phyloP scores from a whole-genome alignment of 2,888 invertebrate genomes.

The Rhimphoctona megacephalus region DNA sequence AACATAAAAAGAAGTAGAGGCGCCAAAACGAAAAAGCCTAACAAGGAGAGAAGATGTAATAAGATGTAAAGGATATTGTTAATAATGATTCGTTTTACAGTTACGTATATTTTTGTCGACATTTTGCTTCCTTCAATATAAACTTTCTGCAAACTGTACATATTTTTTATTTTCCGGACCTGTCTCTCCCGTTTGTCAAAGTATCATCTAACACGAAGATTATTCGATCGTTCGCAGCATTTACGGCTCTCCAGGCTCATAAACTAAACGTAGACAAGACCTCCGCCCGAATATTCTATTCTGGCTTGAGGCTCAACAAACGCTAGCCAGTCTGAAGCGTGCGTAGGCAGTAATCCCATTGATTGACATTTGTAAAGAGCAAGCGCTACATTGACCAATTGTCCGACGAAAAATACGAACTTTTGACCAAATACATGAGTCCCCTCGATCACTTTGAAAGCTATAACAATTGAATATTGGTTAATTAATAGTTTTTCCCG shows the following conservation, averaged over 20 bases:
- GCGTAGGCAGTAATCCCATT: conserved; percentile 98
- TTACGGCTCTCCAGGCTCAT: neutral
- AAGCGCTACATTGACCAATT: conserved; percentile 95
- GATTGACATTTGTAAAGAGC: conserved; percentile 99
- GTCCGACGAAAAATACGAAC: conserved; percentile 96
- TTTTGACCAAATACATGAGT: conserved; percentile 96
- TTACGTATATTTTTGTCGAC: conserved; percentile 59
- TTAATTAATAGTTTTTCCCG: conserved; percentile 14
- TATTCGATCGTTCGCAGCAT: conserved; percentile 2
- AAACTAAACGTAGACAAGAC: conserved; percentile 84
- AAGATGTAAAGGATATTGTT: conserved; percentile 49
- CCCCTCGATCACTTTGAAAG: conserved; percentile 98
- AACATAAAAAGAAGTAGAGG: conserved; percentile 86
- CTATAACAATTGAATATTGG: conserved; percentile 76
- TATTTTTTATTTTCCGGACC: conserved; percentile 11
- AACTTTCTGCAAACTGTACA: conserved; percentile 62
- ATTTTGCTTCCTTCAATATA: conserved; percentile 60
- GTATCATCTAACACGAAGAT: conserved; percentile 20
- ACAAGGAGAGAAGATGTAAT: conserved; percentile 71
- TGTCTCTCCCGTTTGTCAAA: conserved; percentile 13
- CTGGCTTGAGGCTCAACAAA: conserved; percentile 96
- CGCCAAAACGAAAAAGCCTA: neutral
- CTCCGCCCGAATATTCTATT: conserved; percentile 94
- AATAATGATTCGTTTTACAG: conserved; percentile 57
- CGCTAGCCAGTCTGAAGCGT: conserved; percentile 99